Evolutionary conservation across 2,113 vertebrate species (phyloP).

Genomic region (Lycocorax pyrrhopterus): DNA sequence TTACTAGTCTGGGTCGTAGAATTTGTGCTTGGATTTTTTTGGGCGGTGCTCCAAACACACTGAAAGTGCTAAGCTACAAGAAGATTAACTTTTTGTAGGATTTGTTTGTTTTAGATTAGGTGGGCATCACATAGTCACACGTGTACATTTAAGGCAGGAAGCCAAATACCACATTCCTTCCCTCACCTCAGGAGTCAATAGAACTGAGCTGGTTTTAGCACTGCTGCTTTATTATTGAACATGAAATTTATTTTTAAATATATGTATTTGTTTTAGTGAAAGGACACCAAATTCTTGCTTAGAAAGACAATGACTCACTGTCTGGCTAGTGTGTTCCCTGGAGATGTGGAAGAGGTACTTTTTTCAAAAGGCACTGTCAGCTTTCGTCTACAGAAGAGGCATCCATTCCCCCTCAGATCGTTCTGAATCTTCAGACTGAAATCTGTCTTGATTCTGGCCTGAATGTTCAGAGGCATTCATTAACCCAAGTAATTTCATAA

Average conservation of each 20-base stretch:
- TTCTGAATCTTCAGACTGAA: background rate
- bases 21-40: background rate
- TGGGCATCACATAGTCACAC: background rate
- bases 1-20: background rate
- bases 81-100: conserved; percentile 1
- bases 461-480: background rate
- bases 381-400: background rate
- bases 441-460: background rate
- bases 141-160: background rate
- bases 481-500: background rate
- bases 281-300: conserved; percentile 17
- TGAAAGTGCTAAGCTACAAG: background rate
- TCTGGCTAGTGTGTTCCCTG: background rate
- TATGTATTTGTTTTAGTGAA: conserved; percentile 5
- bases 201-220: background rate
- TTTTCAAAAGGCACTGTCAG: background rate
- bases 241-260: background rate
- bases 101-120: conserved; percentile 4
- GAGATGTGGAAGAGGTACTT: background rate
- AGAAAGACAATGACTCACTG: conserved; percentile 20
- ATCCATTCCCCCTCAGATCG: background rate
- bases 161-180: conserved; percentile 5
- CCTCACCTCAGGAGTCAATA: background rate
- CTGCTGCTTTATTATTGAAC: background rate
- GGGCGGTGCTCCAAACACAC: background rate